Conservation (phyloP, 2,888 invertebrate species). For the Diaperis boleti region DNA sequence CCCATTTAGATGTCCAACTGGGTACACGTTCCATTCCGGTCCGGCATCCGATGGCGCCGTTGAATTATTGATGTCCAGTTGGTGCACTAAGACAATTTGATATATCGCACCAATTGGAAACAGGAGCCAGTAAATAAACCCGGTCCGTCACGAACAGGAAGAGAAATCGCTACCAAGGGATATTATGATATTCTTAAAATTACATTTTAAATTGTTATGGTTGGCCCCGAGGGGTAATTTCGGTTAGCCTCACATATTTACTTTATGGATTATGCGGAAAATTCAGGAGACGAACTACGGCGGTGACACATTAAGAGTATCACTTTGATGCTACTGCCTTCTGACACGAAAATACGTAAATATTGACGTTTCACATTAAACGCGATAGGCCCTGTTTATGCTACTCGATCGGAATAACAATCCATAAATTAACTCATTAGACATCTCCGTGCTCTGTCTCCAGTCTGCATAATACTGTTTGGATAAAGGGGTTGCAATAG, state of each 20-base stretch:
- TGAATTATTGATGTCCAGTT: conserved; percentile 64
- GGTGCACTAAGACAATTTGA: conserved; percentile 64
- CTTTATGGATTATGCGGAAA: conserved; percentile 60
- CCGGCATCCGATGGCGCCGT: conserved; percentile 55
- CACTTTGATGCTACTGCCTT: conserved; percentile 55
- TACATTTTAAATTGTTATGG: conserved; percentile 62
- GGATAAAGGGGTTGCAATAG: conserved; percentile 62
- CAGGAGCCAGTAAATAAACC: conserved; percentile 63
- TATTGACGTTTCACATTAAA: conserved; percentile 65
- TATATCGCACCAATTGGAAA: conserved; percentile 63
- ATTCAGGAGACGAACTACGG: conserved; percentile 47
- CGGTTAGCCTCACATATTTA: conserved; percentile 56
- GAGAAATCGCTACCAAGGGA: conserved; percentile 61
- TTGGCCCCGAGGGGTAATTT: conserved; percentile 52
- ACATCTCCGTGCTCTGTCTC: conserved; percentile 58
- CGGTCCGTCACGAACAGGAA: conserved; percentile 59
- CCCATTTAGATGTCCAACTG: conserved; percentile 55
- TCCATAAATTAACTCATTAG: conserved; percentile 67
- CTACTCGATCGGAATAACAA: conserved; percentile 63
- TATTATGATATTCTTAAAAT: conserved; percentile 61
- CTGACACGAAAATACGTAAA: conserved; percentile 59
- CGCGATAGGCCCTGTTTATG: conserved; percentile 59
- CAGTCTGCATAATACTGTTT: conserved; percentile 62
- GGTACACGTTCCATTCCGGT: conserved; percentile 53
- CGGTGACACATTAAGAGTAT: conserved; percentile 58